phyloP scores from a whole-genome alignment of 1,140 invertebrate genomes.

The Drosophila santomea region DNA sequence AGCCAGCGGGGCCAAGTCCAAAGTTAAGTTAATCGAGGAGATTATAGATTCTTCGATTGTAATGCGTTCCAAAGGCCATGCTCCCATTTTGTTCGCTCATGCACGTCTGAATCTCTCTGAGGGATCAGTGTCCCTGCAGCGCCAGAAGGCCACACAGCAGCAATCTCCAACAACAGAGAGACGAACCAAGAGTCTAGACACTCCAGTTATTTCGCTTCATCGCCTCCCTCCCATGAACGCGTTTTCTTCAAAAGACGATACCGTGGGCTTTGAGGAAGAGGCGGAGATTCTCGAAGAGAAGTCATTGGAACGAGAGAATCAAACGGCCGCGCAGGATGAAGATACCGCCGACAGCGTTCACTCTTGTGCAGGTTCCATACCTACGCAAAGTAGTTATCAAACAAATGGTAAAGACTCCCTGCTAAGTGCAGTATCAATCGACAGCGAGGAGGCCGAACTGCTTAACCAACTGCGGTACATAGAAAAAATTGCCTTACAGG shows the following conservation, averaged over 20 bases:
- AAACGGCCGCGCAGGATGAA: constrained; percentile 52
- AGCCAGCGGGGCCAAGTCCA: constrained; percentile 65
- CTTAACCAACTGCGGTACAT: constrained; percentile 84
- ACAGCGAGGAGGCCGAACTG: constrained; percentile 86
- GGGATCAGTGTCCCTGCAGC: constrained; percentile 90
- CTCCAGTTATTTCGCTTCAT: constrained; percentile 91
- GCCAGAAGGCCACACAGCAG: constrained; percentile 89
- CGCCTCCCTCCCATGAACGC: constrained; percentile 92
- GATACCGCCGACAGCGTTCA: constrained; percentile 78
- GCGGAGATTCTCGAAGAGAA: constrained; percentile 88
- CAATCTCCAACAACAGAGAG: constrained; percentile 90
- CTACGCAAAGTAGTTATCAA: constrained; percentile 68
- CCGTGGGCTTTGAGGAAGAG: constrained; percentile 89
- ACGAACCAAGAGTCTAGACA: constrained; percentile 92
- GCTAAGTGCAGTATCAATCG: constrained; percentile 85
- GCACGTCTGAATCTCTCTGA: constrained; percentile 92
- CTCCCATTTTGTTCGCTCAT: constrained; percentile 91
- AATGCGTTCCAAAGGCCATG: constrained; percentile 88
- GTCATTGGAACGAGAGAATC: constrained; percentile 72
- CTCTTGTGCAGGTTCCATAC: constrained; percentile 81
- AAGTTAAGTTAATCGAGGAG: constrained; percentile 81
- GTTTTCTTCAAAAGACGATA: constrained; percentile 95
- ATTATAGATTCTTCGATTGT: constrained; percentile 84
- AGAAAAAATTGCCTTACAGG: constrained; percentile 82
- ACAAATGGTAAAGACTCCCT: constrained; percentile 59